These are phyloP conservation scores for Augochlorella aurata DNA, from an alignment of 2,888 invertebrate species.

Conservation along the genomic window DNA sequence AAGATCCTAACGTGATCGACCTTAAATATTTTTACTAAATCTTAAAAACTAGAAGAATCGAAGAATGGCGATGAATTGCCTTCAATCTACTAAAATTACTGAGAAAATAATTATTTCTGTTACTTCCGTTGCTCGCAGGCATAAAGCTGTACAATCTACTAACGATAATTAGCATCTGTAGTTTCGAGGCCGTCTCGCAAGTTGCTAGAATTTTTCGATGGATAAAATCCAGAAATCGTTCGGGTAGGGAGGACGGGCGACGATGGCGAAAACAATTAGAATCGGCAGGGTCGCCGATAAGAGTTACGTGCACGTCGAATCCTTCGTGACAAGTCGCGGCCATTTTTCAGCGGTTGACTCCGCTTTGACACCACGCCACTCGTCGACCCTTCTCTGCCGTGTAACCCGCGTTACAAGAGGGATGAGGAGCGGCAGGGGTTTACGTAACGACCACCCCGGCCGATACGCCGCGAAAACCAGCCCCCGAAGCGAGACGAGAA, in stretches of 20 bases:
- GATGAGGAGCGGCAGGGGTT: conserved; percentile 52
- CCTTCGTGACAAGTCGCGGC: conserved; percentile 61
- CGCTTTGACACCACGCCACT: conserved; percentile 73
- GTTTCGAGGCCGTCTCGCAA: too few species aligned
- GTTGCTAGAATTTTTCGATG: too few species aligned
- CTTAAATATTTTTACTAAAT: too few species aligned
- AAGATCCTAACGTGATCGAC: too few species aligned
- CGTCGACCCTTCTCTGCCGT: conserved; percentile 63
- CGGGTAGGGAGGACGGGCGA: background rate
- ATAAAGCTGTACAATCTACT: too few species aligned
- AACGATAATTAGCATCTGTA: too few species aligned
- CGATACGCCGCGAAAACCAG: conserved; percentile 29
- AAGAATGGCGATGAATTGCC: too few species aligned
- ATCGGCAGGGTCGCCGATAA: conserved; percentile 14
- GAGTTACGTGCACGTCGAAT: conserved; percentile 57
- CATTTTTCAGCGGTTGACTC: conserved; percentile 79
- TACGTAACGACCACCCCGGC: conserved; percentile 69
- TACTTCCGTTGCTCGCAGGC: too few species aligned
- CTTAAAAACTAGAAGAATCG: too few species aligned
- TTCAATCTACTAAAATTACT: too few species aligned
- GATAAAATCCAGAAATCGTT: too few species aligned
- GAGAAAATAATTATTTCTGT: too few species aligned
- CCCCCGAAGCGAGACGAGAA: conserved; percentile 18
- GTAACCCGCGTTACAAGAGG: conserved; percentile 66
- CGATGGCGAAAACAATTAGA: conserved; percentile 21